These are phyloP conservation scores for Archips crataeganus DNA, from an alignment of 2,888 invertebrate species.

Conservation along the genomic window DNA sequence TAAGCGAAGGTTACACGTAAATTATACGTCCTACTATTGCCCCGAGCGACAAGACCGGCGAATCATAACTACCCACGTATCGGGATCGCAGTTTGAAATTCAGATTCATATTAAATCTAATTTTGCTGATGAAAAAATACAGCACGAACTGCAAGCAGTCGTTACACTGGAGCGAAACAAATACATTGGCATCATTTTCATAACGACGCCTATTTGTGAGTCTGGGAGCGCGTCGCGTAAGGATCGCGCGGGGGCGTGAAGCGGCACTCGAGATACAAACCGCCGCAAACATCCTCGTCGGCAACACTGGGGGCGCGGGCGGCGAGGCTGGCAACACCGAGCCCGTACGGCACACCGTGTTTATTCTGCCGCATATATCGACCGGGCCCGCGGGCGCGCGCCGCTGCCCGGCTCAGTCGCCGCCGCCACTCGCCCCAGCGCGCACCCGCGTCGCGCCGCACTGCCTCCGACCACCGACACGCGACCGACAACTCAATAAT, in stretches of 20 bases:
- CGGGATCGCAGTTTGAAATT: slow-evolving; percentile 33
- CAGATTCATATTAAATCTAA: slow-evolving; percentile 13
- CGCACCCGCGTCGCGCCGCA: slow-evolving; percentile 61
- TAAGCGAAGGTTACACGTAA: slow-evolving; percentile 77
- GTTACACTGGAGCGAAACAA: slow-evolving; percentile 49
- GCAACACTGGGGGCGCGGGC: slow-evolving; percentile 57
- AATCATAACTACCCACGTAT: slow-evolving; percentile 37
- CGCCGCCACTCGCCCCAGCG: slow-evolving; percentile 53
- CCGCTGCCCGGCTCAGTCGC: slow-evolving; percentile 71
- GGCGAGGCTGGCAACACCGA: slow-evolving; percentile 69
- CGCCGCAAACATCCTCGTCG: slow-evolving; percentile 63
- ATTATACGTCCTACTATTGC: slow-evolving; percentile 58
- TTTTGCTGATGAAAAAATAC: slow-evolving; percentile 4
- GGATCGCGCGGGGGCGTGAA: slow-evolving; percentile 45
- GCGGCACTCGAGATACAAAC: slow-evolving; percentile 58
- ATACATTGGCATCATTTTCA: slow-evolving; percentile 52
- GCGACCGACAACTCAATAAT: slow-evolving; percentile 47
- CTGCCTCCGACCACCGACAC: slow-evolving; percentile 66
- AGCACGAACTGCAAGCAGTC: slow-evolving; percentile 31
- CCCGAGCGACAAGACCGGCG: slow-evolving; percentile 22
- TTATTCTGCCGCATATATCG: slow-evolving; percentile 85
- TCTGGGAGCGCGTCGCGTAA: slow-evolving; percentile 50
- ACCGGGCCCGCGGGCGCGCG: slow-evolving; percentile 74
- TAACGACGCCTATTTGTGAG: slow-evolving; percentile 52
- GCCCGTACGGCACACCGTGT: slow-evolving; percentile 73